Conservation (phyloP, 2,888 invertebrate species). For the Elmis aenea region DNA sequence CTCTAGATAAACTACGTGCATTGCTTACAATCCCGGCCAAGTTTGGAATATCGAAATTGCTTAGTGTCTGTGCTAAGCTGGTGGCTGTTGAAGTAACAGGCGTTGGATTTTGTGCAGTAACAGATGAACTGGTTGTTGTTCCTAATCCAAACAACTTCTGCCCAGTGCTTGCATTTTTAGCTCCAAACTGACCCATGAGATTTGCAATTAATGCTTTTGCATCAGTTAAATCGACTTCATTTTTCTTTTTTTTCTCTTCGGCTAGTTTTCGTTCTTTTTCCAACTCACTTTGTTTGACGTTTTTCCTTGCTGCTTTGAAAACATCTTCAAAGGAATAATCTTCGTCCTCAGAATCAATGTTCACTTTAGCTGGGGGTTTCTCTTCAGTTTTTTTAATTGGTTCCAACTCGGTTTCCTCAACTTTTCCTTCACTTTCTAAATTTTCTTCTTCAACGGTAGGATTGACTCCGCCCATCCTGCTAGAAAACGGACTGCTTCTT, state of each 20-base stretch:
- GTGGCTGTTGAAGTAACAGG: no score
- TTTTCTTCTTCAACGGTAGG: slow-evolving; percentile 40
- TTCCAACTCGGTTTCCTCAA: slow-evolving; percentile 12
- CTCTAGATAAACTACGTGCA: no score
- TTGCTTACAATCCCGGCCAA: no score
- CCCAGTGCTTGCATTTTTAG: slow-evolving; percentile 8
- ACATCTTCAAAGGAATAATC: slow-evolving; percentile 83
- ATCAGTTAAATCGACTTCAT: slow-evolving; percentile 49
- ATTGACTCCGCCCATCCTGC: slow-evolving; percentile 45
- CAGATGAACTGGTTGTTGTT: no score
- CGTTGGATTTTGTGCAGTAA: no score
- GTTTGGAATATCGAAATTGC: no score
- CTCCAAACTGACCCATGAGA: slow-evolving; percentile 50
- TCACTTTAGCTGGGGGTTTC: slow-evolving; percentile 40
- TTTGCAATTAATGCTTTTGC: slow-evolving; percentile 60
- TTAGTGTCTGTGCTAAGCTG: no score
- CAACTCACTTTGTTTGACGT: slow-evolving; percentile 61
- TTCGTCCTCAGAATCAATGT: slow-evolving; percentile 63
- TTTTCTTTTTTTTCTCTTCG: slow-evolving; percentile 36
- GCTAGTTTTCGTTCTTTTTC: slow-evolving; percentile 40
- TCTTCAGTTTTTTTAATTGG: slow-evolving; percentile 34
- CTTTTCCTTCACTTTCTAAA: slow-evolving; percentile 20
- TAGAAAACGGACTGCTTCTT: slow-evolving; percentile 49
- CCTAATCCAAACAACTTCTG: slow-evolving; percentile 10
- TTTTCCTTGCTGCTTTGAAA: slow-evolving; percentile 69